Conservation (phyloP, 1,140 invertebrate genomes). For the Gryllus bimaculatus region DNA sequence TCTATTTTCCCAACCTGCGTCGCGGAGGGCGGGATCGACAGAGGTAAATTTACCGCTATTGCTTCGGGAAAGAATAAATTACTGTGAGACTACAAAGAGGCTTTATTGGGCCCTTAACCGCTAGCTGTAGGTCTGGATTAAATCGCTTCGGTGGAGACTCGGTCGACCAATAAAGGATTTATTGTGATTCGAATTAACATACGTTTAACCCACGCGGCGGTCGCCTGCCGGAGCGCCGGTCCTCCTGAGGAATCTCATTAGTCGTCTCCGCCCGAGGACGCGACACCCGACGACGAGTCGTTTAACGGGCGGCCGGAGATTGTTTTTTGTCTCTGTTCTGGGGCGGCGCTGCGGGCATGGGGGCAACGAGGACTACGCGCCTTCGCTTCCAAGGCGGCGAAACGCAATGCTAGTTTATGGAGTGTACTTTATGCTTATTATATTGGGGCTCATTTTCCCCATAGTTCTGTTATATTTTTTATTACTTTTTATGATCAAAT, state of each 20-base stretch:
- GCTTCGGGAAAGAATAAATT: background rate
- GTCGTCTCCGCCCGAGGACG: background rate
- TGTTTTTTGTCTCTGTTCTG: too few relatives aligned
- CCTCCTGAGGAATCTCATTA: background rate
- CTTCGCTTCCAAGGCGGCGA: too few relatives aligned
- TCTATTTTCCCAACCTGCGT: too few relatives aligned
- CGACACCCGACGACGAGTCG: background rate
- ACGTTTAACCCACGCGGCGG: background rate
- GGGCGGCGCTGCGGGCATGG: too few relatives aligned
- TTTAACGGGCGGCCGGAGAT: background rate
- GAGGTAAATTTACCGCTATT: background rate
- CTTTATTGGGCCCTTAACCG: background rate
- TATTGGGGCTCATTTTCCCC: too few relatives aligned
- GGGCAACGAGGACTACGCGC: too few relatives aligned
- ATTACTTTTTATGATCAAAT: too few relatives aligned
- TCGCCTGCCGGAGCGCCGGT: too few relatives aligned
- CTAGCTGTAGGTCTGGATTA: background rate
- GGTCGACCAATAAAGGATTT: background rate
- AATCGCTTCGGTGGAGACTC: background rate
- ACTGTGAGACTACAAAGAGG: background rate
- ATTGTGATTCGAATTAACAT: background rate
- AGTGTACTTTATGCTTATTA: too few relatives aligned
- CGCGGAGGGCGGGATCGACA: background rate
- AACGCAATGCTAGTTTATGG: too few relatives aligned
- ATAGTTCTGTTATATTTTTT: too few relatives aligned